Base-by-base conservation (phyloP, 2,888 invertebrate genomes). In the Mylabris sibirica region DNA sequence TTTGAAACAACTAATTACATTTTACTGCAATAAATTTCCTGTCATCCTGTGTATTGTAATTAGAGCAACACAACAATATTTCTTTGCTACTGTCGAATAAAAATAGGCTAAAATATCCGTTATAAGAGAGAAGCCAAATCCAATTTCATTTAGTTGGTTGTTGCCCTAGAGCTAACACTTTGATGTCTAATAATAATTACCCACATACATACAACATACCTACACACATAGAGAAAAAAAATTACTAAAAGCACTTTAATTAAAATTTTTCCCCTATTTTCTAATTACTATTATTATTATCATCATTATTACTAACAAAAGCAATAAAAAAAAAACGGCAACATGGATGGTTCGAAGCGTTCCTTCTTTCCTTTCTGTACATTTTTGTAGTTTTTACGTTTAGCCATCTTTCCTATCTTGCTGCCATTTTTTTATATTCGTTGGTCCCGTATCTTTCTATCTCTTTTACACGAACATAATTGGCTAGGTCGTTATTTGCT, bases 71-170 rank as follows among this genome's bases (percentile, higher is more conserved):
- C 9, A 2, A 20, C 9, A 49, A 49, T 49, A 20, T 20, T 49
- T 49, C 49, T 49, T 49, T 49, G 6, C 49, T 20, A 49, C 49
- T 49, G 20, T 49, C 20, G 20, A 49, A 49, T 49, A 49, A 49
- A 49, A 49, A 49, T 49, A 49, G 20, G 11, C 49, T 8, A 44
- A 49, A 49, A 49, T 20, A 20, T 20, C 49, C 8, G 49, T 20
- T 49, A 20, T 20, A 49, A 49, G 49, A 49, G 49, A 49, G 49
- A 49, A n/a, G 17, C 41, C n/a, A 44, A 49, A 49, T 22, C 22
- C 49, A 49, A 49, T 49, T 49, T 20, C 49, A 49, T 49, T 49
- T 49, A 49, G 49, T 49, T 49, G 49, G 49, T 49, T 49, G 49
- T 49, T 20, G 49, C 49, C 49, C 49, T 49, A 49, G 3, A 49